Evolutionary conservation across 2,797 vertebrate species (phyloP), one percentile per base, ranked within the genome.

Genomic region (Scolopax rusticola): DNA sequence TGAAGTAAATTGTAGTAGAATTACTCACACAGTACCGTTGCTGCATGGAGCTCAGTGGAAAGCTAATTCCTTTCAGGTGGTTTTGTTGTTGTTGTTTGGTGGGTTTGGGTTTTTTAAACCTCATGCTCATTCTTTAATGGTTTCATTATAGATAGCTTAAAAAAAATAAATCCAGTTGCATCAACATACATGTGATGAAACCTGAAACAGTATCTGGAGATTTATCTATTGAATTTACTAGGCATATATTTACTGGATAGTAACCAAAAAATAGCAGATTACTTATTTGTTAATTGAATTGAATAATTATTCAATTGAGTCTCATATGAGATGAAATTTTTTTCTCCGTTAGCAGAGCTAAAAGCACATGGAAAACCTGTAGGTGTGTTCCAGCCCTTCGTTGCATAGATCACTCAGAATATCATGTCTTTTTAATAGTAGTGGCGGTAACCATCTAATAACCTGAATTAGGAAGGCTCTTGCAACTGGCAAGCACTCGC

Each of bases 281-380:
- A 91, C n/a, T 91, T 90, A 94, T 73, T 75, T 70, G 59, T 30
- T 95, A 95, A 92, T 93, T 89, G 64, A 90, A 81, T 79, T 87
- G 84, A 95, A 64, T 78, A 90, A 93, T 94, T 96, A 89, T 75
- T 91, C 87, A 84, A 56, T 27, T 40, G 67, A 77, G 8, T 85
- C 48, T 85, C 6, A 6, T 2, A 68, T 2, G 10, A 15, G 4
- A 89, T 60, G 73, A 74, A 65, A 7, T 1, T 20, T 56, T 87
- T 45, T 40, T 40, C 84, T 90, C 85, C 45, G 77, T 84, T 75
- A 90, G 59, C 43, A 93, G 78, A 93, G 71, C 91, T 90, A 67
- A 95, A 93, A 90, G 71, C 75, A 43, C 51, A 12, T 25, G 48
- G 60, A 56, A 79, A 90, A 43, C 28, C 92, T 65, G 80, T 90